Conservation (phyloP, 2,797 vertebrate species). For the Anolis apletophallus region DNA sequence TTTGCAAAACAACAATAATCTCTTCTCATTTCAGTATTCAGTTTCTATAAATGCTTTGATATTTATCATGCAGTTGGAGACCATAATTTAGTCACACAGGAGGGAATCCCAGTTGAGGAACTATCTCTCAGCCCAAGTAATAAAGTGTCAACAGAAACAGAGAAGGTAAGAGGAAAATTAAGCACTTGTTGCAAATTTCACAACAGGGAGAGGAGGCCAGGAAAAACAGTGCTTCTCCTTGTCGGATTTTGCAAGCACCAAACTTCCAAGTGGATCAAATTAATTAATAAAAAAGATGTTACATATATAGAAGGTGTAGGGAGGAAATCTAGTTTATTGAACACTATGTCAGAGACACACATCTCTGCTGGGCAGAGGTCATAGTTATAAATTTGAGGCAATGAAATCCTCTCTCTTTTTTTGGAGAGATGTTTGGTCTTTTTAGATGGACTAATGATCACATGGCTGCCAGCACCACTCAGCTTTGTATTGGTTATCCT, state of each 20-base stretch:
- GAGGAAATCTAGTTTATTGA: neutral
- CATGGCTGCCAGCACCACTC: too few species aligned
- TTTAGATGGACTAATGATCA: neutral
- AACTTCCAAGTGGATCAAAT: neutral
- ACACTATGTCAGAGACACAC: neutral
- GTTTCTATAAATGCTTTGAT: constrained; percentile 73
- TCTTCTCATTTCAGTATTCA: constrained; percentile 63
- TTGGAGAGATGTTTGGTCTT: neutral
- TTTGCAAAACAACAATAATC: constrained; percentile 63
- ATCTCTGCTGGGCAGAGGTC: neutral
- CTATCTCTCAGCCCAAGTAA: neutral
- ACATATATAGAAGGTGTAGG: neutral
- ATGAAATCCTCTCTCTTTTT: too few species aligned
- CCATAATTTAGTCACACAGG: constrained; percentile 62
- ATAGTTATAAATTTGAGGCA: neutral
- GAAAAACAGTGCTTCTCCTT: neutral
- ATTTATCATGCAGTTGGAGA: constrained; percentile 71
- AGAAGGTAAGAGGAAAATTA: neutral
- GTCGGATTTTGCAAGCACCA: neutral
- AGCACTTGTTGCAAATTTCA: neutral
- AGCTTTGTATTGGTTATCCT: too few species aligned
- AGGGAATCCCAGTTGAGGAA: neutral
- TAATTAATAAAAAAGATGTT: neutral
- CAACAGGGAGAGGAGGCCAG: neutral
- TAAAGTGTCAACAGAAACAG: neutral